These are phyloP conservation scores for Poliocrania exsul DNA, from an alignment of 2,797 vertebrate genomes.

Conservation along the genomic window DNA sequence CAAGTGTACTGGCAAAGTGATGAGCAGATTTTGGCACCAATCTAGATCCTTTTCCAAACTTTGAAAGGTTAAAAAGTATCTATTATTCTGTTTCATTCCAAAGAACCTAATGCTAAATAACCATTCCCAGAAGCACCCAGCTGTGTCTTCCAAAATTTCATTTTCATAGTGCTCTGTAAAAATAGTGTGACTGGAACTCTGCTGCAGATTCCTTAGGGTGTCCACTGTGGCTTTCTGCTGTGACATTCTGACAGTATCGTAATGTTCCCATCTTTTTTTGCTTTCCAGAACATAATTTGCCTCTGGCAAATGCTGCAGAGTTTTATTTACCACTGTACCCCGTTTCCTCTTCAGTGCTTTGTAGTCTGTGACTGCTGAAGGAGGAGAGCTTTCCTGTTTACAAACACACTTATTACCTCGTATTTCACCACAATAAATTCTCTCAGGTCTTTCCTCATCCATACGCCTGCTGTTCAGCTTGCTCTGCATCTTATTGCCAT, in stretches of 20 bases:
- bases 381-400: conserved; percentile 46
- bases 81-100: background rate
- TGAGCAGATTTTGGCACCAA: background rate
- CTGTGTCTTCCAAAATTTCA: background rate
- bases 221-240: conserved; percentile 11
- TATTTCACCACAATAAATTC: conserved; percentile 28
- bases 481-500: conserved; percentile 17
- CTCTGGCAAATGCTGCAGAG: conserved; percentile 22
- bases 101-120: background rate
- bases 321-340: conserved; percentile 48
- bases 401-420: conserved; percentile 35
- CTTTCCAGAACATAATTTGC: conserved; percentile 36
- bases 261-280: background rate
- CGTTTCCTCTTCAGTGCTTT: conserved; percentile 22
- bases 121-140: background rate
- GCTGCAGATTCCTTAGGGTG: conserved; percentile 33
- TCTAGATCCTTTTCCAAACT: background rate
- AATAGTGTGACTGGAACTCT: conserved; percentile 1
- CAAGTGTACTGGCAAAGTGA: background rate
- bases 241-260: background rate
- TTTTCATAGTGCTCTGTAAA: conserved; percentile 22
- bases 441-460: background rate
- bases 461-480: background rate
- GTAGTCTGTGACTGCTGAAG: conserved; percentile 23
- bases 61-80: background rate